Evolutionary conservation across 2,113 vertebrate species (phyloP), one percentile per base, ranked within the genome.

Genomic region (Colistium nudipinnis): DNA sequence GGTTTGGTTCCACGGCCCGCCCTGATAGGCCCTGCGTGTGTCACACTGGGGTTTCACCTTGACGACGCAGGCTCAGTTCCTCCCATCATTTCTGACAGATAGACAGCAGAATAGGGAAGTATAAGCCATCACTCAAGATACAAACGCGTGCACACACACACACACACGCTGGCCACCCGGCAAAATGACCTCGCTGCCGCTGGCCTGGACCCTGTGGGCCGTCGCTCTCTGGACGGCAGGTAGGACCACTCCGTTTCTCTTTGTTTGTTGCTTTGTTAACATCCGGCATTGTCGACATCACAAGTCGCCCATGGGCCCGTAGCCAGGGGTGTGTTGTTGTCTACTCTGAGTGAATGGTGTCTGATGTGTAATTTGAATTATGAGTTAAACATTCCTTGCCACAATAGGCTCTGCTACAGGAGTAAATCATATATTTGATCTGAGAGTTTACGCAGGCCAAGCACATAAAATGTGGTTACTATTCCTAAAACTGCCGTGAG

Each of bases 41-140:
- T 81, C 78, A 78, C 74, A 66, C 35, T 77, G 63, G 85, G 79
- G 86, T 72, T 80, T 82, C 71, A 66, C 76, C 78, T 68, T 82
- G 65, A 70, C 56, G 28, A 68, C 77, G 55, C 38, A 65, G 61
- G 62, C 65, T 57, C 67, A 83, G 90, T 84, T 87, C 89, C 90
- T 91, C 89, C 80, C 85, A 81, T 90, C 80, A 60, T 65, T 54
- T 86, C 52, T 78, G 78, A 84, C 82, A 88, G 66, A 84, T 60
- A 67, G 56, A 76, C 7, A 82, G 55, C 80, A 88, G 64, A 81
- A 89, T 84, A 57, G 85, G 81, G 78, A 85, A 88, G 41, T 53
- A 66, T 78, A 76, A 74, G 69, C 74, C 25, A 25, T 31, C 47
- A 53, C 25, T 48, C 35, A 25, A 64, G 11, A 69, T 11, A 56